Percentiles rank a stretch among this genome's conserved stretches.
Conservation (phyloP, 2,797 vertebrate genomes). For the Hydrocynus forskahlii region DNA sequence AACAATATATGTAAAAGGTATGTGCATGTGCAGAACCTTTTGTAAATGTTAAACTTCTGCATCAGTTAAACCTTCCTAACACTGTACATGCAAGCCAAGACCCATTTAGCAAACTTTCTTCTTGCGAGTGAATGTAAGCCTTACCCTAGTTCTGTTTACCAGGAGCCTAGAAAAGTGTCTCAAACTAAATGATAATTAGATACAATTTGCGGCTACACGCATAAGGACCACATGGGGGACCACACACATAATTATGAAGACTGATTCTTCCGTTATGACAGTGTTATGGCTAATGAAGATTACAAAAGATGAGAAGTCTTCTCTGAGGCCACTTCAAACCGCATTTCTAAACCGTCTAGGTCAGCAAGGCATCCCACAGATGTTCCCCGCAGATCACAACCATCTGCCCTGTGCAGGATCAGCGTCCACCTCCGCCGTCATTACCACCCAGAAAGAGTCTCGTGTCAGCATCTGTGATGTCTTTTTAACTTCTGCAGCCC, state of each 20-base stretch:
- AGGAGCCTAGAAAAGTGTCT: slow-evolving; percentile 7
- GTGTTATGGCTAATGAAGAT: slow-evolving; percentile 43
- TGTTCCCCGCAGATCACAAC: slow-evolving; percentile 40
- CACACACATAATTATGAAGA: slow-evolving; percentile 16
- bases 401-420: slow-evolving; percentile 33
- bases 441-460: slow-evolving; percentile 43
- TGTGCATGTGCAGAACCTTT: too few species aligned
- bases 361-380: slow-evolving; percentile 48
- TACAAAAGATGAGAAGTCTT: slow-evolving; percentile 42
- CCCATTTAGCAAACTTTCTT: neutral
- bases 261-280: slow-evolving; percentile 42
- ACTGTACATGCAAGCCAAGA: neutral
- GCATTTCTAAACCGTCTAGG: slow-evolving; percentile 47
- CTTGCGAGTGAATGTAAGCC: neutral
- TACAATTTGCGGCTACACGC: slow-evolving; percentile 8
- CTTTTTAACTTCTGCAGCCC: slow-evolving; percentile 51
- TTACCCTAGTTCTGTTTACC: neutral
- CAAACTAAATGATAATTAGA: slow-evolving; percentile 29
- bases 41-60: too few species aligned
- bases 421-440: slow-evolving; percentile 33
- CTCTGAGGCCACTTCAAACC: slow-evolving; percentile 42
- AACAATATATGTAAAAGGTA: neutral
- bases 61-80: too few species aligned
- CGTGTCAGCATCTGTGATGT: slow-evolving; percentile 41
- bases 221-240: slow-evolving; percentile 20